Percentiles rank a stretch among this genome's conserved stretches.
Evolutionary conservation across 2,113 vertebrate genomes (phyloP).

Genomic region (Sporophila hypoxantha): DNA sequence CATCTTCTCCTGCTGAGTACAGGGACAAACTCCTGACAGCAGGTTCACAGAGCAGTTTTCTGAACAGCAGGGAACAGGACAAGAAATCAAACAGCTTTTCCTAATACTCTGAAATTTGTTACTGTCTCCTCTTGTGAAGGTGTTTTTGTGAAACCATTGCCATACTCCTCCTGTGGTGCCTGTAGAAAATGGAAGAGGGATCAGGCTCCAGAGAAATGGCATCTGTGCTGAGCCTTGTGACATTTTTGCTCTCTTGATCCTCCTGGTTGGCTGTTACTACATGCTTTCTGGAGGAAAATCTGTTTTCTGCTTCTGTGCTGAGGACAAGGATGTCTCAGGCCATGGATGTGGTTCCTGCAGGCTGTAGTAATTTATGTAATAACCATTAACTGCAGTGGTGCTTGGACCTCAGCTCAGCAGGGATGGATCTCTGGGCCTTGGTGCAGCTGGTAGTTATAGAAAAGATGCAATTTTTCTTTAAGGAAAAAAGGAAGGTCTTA

Average conservation of each 20-base stretch:
- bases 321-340: background rate
- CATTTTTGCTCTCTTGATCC: background rate
- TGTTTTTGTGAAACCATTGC: background rate
- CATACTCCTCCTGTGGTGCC: background rate
- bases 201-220: background rate
- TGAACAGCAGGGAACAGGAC: background rate
- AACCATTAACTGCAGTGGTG: background rate
- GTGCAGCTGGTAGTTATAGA: background rate
- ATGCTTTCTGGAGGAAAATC: background rate
- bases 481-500: background rate
- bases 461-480: background rate
- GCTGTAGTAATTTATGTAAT: background rate
- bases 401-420: background rate
- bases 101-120: background rate
- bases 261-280: background rate
- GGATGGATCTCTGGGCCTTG: background rate
- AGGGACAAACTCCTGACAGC: background rate
- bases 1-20: background rate
- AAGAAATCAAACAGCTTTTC: background rate
- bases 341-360: background rate
- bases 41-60: background rate
- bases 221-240: background rate
- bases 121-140: background rate
- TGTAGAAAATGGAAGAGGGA: background rate
- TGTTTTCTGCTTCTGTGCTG: background rate